Evolutionary conservation across 1,140 invertebrate genomes (phyloP), one percentile per base, ranked within the genome.

Genomic region (Orchestia grillus): DNA sequence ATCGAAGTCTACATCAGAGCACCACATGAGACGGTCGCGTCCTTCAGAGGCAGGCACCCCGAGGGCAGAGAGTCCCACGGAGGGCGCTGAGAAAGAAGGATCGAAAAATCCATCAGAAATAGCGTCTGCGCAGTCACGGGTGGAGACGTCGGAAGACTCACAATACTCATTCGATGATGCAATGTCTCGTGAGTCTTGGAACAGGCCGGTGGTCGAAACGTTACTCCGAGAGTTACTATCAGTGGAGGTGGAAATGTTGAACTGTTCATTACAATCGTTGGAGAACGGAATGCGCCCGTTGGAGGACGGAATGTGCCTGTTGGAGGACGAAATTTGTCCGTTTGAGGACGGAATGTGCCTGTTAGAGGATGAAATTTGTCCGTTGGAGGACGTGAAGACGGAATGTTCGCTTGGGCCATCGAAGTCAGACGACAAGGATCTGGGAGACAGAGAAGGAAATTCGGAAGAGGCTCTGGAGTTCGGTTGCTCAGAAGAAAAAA

Each of bases 1-100:
- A 94, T 94, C 92, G 44, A 94, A 94, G 92, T 94, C 92, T 44
- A 44, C 92, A 45, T 94, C 92, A 44, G 92, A 94, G 44, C 92
- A 94, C 92, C 92, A 94, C 92, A 94, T 94, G 43, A 94, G 92
- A 36, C 92, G 45, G 92, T 94, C 92, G 6, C 92, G 92, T 1
- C 47, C 92, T 40, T 94, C 92, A 1, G 92, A 42, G 44, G 43
- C 19, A 94, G 92, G n/a, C 43, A 45, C 36, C 44, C 43, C 43
- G 6, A 94, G 92, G 43, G 92, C 88, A 41, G 88, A 19, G 41
- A 90, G 43, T 42, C 41, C 88, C 42, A 15, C 62, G 11, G 28
- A 90, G 3, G 88, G 41, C 36, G 15, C 41, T 36, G 43, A 90
- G 41, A 4, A 41, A 90, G 88, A 90, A 90, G 88, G 43, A 41